Conservation (phyloP, 1,140 invertebrate species). For the Drosophila elegans region DNA sequence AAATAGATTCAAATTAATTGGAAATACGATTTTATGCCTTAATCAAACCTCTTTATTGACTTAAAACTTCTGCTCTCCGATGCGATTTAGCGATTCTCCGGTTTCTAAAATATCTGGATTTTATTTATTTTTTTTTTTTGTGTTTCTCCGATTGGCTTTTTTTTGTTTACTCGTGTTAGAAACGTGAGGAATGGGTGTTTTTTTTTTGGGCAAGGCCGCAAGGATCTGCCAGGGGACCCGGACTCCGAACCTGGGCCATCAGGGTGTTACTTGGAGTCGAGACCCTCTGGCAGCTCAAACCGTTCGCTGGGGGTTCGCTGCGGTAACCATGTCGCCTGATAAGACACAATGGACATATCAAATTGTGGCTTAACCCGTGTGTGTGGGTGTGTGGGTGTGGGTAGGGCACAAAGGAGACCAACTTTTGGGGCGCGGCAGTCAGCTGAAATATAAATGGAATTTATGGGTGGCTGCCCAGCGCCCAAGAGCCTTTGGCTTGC, state of each 20-base stretch:
- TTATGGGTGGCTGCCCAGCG: constrained; percentile 55
- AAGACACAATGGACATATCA: constrained; percentile 83
- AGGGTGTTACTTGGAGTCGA: constrained; percentile 69
- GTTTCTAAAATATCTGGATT: neutral
- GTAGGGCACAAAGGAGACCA: constrained; percentile 42
- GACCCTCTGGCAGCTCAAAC: constrained; percentile 55
- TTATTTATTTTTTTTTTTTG: constrained; percentile 6
- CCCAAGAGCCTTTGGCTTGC: constrained; percentile 49
- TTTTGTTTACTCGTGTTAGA: constrained; percentile 19
- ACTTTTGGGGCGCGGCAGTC: constrained; percentile 51
- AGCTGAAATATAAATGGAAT: constrained; percentile 79
- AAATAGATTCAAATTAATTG: neutral
- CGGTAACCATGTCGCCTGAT: constrained; percentile 82
- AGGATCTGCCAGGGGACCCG: constrained; percentile 65
- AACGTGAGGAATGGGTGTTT: constrained; percentile 20
- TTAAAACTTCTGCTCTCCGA: too few relatives aligned
- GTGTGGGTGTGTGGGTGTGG: constrained; percentile 3
- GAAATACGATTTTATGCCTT: neutral
- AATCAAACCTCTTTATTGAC: neutral
- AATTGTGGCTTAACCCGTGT: constrained; percentile 79
- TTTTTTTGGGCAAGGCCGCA: constrained; percentile 80
- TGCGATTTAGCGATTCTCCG: neutral
- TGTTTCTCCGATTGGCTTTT: constrained; percentile 16
- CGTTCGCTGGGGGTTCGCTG: constrained; percentile 74
- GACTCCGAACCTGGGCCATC: constrained; percentile 8